A percentile compares a stretch with the other conserved stretches of the same genome.
Evolutionary conservation across 2,113 vertebrate genomes (phyloP).

Genomic region (Oreochromis tanganicae): DNA sequence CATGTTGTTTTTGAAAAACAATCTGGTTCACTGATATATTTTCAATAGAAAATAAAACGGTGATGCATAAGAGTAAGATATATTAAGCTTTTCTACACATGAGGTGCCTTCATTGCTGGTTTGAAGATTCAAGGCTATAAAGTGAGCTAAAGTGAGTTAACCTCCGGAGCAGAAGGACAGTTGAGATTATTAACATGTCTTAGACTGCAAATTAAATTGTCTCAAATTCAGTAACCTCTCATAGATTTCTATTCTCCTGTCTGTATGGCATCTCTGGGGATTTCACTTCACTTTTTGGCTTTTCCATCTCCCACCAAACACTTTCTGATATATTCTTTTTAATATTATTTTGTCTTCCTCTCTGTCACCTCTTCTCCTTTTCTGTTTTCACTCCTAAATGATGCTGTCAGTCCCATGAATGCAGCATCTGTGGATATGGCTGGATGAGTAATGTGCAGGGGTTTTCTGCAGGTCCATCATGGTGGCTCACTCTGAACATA

Average conservation of each 20-base stretch:
- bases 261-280: not conserved
- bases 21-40: not conserved
- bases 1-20: not conserved
- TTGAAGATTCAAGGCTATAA: not conserved
- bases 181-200: not conserved
- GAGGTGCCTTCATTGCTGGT: not conserved
- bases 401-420: slow-evolving; percentile 16
- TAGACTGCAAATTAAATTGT: slow-evolving; percentile 21
- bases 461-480: not conserved
- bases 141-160: slow-evolving; percentile 5
- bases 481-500: not conserved
- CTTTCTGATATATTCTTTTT: not conserved
- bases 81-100: not conserved
- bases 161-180: not conserved
- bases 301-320: not conserved
- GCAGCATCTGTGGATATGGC: not conserved
- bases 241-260: not conserved
- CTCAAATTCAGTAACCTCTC: not conserved
- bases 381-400: not conserved
- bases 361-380: not conserved
- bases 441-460: slow-evolving; percentile 2
- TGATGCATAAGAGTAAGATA: not conserved
- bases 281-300: not conserved
- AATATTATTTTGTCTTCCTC: not conserved
- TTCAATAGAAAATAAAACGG: not conserved